Conservation (phyloP, 2,113 vertebrate genomes). For the Salvelinus sp. region DNA sequence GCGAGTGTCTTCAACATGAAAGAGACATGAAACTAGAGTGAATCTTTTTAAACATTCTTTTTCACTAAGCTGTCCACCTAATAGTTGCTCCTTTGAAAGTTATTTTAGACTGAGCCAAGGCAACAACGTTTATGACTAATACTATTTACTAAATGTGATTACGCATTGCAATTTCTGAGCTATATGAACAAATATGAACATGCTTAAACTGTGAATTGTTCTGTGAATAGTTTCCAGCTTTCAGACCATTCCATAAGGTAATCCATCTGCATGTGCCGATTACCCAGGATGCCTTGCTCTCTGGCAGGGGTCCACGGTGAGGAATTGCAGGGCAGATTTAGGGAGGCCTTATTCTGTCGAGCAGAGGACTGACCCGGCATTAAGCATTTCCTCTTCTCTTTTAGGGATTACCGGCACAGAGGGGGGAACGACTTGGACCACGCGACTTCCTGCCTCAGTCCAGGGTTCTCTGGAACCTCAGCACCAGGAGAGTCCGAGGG, state of each 20-base stretch:
- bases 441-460: slow-evolving; percentile 12
- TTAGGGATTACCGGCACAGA: slow-evolving; percentile 38
- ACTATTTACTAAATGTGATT: slow-evolving; percentile 60
- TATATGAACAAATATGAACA: slow-evolving; percentile 44
- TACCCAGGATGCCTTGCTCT: slow-evolving; percentile 39
- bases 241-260: slow-evolving; percentile 28
- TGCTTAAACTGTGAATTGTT: not conserved
- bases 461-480: slow-evolving; percentile 16
- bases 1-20: not conserved
- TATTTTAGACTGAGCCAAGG: slow-evolving; percentile 17
- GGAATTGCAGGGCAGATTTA: slow-evolving; percentile 29
- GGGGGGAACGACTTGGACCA: slow-evolving; percentile 18
- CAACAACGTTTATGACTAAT: slow-evolving; percentile 48
- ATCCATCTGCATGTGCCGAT: slow-evolving; percentile 24
- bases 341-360: slow-evolving; percentile 9
- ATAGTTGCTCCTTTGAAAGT: not conserved
- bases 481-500: not conserved
- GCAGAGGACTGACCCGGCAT: slow-evolving; percentile 38
- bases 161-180: slow-evolving; percentile 33
- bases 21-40: not conserved
- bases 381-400: slow-evolving; percentile 49
- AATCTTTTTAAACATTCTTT: not conserved
- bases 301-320: slow-evolving; percentile 30
- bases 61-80: not conserved
- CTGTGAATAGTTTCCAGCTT: slow-evolving; percentile 60